phyloP scores from a whole-genome alignment of 2,888 invertebrate species.

The Phortica magna region DNA sequence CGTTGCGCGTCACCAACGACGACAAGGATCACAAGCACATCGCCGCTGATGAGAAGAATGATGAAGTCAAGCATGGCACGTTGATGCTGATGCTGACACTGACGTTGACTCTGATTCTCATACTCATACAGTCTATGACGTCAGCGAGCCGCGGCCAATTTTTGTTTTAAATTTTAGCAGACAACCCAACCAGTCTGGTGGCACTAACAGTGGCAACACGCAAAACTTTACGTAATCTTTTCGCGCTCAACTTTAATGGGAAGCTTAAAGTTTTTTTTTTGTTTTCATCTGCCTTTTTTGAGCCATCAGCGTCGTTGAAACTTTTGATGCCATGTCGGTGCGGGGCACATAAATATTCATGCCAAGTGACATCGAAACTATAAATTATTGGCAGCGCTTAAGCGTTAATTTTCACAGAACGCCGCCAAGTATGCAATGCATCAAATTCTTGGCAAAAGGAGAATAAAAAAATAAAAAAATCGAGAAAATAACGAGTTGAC shows the following conservation, averaged over 20 bases:
- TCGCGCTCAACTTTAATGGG: constrained; percentile 15
- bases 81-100: not conserved
- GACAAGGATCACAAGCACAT: not conserved
- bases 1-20: not conserved
- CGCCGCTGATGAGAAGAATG: not conserved
- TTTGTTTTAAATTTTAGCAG: constrained; percentile 8
- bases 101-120: too few relatives aligned
- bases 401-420: constrained; percentile 1
- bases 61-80: not conserved
- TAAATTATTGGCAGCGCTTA: constrained; percentile 44
- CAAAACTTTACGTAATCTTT: constrained; percentile 50
- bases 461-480: not conserved
- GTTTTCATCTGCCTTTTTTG: not conserved
- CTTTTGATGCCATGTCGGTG: constrained; percentile 17
- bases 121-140: not conserved
- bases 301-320: constrained; percentile 1
- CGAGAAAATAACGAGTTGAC: not conserved
- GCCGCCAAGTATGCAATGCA: not conserved
- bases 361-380: constrained; percentile 35
- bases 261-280: not conserved
- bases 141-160: not conserved
- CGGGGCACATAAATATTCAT: constrained; percentile 17
- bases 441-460: not conserved
- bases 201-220: not conserved
- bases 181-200: not conserved